These are phyloP conservation scores for Paguma larvata DNA, from an alignment of 2,797 vertebrate genomes.

Conservation along the genomic window DNA sequence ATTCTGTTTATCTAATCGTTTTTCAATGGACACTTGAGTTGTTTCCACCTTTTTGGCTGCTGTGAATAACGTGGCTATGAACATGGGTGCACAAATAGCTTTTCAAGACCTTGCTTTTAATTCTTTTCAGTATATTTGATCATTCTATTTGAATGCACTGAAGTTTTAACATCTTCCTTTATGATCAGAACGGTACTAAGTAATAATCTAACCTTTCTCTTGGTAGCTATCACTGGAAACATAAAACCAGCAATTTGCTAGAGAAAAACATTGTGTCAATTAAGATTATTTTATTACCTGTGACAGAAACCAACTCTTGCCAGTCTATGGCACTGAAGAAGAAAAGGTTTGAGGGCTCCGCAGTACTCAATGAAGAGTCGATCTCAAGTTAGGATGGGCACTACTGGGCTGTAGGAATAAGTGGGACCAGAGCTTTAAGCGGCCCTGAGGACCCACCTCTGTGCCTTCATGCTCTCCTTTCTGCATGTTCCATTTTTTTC, in stretches of 20 bases:
- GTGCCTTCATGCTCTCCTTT: background rate
- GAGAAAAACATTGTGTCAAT: background rate
- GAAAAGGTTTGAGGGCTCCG: background rate
- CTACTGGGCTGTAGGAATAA: background rate
- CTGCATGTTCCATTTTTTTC: background rate
- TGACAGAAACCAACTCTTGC: background rate
- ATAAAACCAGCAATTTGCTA: background rate
- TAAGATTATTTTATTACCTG: background rate
- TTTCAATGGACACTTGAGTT: background rate
- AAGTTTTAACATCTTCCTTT: conserved; percentile 39
- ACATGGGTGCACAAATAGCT: background rate
- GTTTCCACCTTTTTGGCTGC: background rate
- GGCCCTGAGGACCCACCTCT: background rate
- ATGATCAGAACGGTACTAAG: background rate
- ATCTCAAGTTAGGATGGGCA: background rate
- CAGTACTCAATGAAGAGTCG: background rate
- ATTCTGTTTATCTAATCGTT: background rate
- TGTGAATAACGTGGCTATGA: background rate
- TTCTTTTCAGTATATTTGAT: background rate
- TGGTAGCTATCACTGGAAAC: background rate
- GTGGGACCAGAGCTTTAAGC: background rate
- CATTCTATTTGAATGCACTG: conserved; percentile 4
- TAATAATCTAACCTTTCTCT: background rate
- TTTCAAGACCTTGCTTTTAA: background rate
- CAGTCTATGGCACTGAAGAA: background rate